Evolutionary conservation across 2,797 vertebrate genomes (phyloP).

Genomic region (Knipowitschia caucasica): DNA sequence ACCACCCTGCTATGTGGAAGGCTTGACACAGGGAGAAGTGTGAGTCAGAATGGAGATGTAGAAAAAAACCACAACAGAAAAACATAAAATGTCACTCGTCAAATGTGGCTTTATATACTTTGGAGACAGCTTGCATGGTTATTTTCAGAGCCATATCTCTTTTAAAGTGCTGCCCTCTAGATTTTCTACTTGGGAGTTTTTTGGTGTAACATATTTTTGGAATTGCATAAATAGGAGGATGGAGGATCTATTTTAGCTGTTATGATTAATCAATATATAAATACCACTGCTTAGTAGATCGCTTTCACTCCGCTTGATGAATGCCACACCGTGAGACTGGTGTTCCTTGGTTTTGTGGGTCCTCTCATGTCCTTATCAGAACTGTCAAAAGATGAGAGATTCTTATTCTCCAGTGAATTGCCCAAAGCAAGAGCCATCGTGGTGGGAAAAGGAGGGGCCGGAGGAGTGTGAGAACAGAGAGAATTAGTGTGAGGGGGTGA

Average conservation of each 20-base stretch:
- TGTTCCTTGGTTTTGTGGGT: constrained; percentile 51
- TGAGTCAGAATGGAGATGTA: constrained; percentile 63
- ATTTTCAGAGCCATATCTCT: constrained; percentile 55
- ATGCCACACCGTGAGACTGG: constrained; percentile 27
- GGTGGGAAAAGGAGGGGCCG: constrained; percentile 55
- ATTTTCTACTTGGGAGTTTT: background rate
- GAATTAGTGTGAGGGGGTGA: constrained; percentile 62
- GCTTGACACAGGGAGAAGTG: constrained; percentile 50
- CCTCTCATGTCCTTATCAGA: constrained; percentile 56
- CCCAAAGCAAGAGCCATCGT: constrained; percentile 55
- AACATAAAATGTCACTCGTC: constrained; percentile 59
- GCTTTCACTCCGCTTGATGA: constrained; percentile 25
- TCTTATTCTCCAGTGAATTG: constrained; percentile 57
- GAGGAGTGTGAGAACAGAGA: constrained; percentile 65
- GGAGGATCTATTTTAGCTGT: background rate
- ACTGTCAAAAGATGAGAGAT: constrained; percentile 58
- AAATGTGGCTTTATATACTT: constrained; percentile 51
- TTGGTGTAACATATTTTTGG: background rate
- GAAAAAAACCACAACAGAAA: no score
- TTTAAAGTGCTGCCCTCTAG: constrained; percentile 10
- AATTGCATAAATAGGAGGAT: constrained; percentile 7
- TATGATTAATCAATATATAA: background rate
- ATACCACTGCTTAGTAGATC: background rate
- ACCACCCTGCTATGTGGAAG: constrained; percentile 32
- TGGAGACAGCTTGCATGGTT: constrained; percentile 42